Conservation (phyloP, 1,140 invertebrate species). For the Tribolium castaneum region DNA sequence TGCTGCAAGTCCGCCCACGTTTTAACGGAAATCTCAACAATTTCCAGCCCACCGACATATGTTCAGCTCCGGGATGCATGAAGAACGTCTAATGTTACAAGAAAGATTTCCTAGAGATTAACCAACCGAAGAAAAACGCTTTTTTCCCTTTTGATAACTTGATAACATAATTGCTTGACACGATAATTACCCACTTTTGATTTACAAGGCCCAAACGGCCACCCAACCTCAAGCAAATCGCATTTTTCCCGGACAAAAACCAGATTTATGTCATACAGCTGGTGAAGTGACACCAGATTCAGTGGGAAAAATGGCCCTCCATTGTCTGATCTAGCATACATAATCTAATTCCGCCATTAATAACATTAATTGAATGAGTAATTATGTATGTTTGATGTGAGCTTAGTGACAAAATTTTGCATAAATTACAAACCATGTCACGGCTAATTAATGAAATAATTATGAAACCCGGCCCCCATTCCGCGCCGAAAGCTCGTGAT, state of each 20-base stretch:
- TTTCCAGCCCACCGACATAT: constrained; percentile 20
- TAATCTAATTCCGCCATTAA: background rate
- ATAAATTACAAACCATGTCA: background rate
- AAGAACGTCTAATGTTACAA: constrained; percentile 26
- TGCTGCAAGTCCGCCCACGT: constrained; percentile 19
- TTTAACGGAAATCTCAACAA: constrained; percentile 32
- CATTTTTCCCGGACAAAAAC: background rate
- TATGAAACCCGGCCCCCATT: background rate
- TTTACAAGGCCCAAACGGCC: background rate
- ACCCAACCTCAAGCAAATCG: background rate
- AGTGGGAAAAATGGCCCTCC: background rate
- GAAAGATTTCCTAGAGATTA: constrained; percentile 18
- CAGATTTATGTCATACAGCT: background rate
- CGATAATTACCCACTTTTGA: constrained; percentile 8
- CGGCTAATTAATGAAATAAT: background rate
- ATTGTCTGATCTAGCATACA: background rate
- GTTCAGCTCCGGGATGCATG: constrained; percentile 7
- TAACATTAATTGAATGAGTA: background rate
- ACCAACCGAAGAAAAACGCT: background rate
- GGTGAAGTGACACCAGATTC: background rate
- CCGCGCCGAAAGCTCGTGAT: background rate
- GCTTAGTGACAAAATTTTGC: background rate
- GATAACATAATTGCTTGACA: constrained; percentile 6
- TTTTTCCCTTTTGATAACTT: background rate
- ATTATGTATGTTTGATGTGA: background rate